Base-by-base conservation (phyloP, 2,888 invertebrate genomes). In the Stictocephala bisonia region DNA sequence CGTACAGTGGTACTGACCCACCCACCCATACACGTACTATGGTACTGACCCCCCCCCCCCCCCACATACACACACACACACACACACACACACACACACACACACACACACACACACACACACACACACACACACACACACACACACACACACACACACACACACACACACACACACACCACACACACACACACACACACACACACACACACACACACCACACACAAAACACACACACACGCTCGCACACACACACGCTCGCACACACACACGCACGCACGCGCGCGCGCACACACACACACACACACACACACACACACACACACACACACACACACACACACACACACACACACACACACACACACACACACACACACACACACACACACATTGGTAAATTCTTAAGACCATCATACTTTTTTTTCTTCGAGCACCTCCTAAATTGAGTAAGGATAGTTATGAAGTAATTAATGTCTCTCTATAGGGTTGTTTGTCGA, bases 311-410 rank as follows among this genome's bases (percentile, higher is more conserved):
- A 41, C 67, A 41, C 44, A 44, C 44, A 41, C 67, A 41, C 44
- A 67, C 44, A 41, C 67, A 67, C 22, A 67, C 67, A 67, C 67
- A 41, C 44, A 41, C 67, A 67, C 67, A 41, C 44, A 67, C 67
- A 44, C 67, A 67, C 44, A 41, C 67, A 41, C 67, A 67, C 24
- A n/a, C n/a, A n/a, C n/a, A n/a, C n/a, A n/a, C n/a, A n/a, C n/a
- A 26, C 44, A 67, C 67, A 67, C 44, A 41, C 67, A 41, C 67
- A 67, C 44, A 41, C 40, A 44, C 22, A 26, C 24, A 41, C 67
- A 41, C 24, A 44, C 24, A 22, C 22, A 44, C 22, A 35, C 9
- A 35, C 29, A 60, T 11, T n/a, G n/a, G n/a, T n/a, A n/a, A n/a
- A n/a, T n/a, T n/a, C n/a, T n/a, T n/a, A n/a, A n/a, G n/a, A n/a